Evolutionary conservation across 92 coral and sea anemone genomes (phyloP).

Genomic region (Paramuricea clavata): DNA sequence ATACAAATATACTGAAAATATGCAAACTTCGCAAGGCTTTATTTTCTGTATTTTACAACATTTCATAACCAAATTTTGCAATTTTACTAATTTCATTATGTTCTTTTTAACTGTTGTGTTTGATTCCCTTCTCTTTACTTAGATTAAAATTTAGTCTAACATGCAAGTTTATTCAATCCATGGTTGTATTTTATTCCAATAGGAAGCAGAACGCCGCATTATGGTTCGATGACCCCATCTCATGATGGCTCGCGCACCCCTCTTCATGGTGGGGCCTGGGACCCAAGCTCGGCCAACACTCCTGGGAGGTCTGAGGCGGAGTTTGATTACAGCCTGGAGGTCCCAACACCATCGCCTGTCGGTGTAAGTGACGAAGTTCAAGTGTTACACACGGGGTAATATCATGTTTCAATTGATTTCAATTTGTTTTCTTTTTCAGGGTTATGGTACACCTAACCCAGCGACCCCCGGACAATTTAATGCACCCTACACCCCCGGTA

Average conservation of each 20-base stretch:
- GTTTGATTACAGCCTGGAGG: slow-evolving; percentile 93
- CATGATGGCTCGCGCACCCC: slow-evolving; percentile 99
- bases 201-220: slow-evolving; percentile 99
- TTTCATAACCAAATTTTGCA: too few species aligned
- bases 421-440: slow-evolving; percentile 30
- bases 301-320: slow-evolving; percentile 92
- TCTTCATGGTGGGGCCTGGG: slow-evolving; percentile 99
- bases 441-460: slow-evolving; percentile 97
- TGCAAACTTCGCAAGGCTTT: too few species aligned
- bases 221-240: slow-evolving; percentile 99
- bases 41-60: too few species aligned
- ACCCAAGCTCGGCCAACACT: slow-evolving; percentile 98
- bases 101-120: too few species aligned
- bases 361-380: slow-evolving; percentile 5
- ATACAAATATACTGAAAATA: too few species aligned
- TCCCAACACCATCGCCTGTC: slow-evolving; percentile 97
- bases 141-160: too few species aligned
- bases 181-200: not conserved
- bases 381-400: too few species aligned
- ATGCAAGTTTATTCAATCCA: not conserved
- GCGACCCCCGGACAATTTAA: slow-evolving; percentile 97
- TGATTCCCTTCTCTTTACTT: too few species aligned
- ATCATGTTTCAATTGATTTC: too few species aligned
- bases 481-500: slow-evolving; percentile 94
- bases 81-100: too few species aligned